phyloP scores from a whole-genome alignment of 2,888 invertebrate species.

The Lasioglossum lativentre region DNA sequence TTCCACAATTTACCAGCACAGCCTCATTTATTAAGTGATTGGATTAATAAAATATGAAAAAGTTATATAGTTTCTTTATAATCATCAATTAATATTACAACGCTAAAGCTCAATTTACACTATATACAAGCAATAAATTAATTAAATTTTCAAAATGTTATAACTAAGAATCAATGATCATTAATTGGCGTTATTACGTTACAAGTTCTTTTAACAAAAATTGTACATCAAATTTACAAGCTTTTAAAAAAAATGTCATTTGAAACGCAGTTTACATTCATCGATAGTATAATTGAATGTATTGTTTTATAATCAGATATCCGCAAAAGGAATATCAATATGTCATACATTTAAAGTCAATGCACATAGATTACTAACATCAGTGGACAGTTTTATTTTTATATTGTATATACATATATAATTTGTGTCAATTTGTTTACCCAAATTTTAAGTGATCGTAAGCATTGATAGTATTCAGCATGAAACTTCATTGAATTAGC shows the following conservation, averaged over 20 bases:
- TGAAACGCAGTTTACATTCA: neutral
- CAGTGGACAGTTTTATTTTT: slow-evolving; percentile 20
- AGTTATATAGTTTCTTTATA: slow-evolving; percentile 56
- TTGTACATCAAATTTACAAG: slow-evolving; percentile 30
- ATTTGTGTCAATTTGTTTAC: slow-evolving; percentile 22
- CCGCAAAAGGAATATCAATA: slow-evolving; percentile 9
- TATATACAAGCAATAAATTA: slow-evolving; percentile 80
- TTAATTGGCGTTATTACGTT: slow-evolving; percentile 25
- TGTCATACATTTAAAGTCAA: slow-evolving; percentile 31
- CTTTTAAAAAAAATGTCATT: neutral
- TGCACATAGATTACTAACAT: slow-evolving; percentile 23
- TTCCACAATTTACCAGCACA: slow-evolving; percentile 50
- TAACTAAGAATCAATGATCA: slow-evolving; percentile 50
- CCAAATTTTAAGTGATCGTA: slow-evolving; percentile 29
- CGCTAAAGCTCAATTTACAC: slow-evolving; percentile 77
- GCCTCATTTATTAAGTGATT: slow-evolving; percentile 56
- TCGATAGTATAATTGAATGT: neutral
- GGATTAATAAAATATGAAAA: slow-evolving; percentile 61
- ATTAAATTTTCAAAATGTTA: slow-evolving; percentile 60
- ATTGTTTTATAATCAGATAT: neutral
- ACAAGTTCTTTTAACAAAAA: slow-evolving; percentile 27
- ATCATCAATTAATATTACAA: slow-evolving; percentile 71
- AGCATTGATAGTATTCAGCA: slow-evolving; percentile 47
- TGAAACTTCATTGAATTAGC: slow-evolving; percentile 31
- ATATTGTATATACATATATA: slow-evolving; percentile 37